Conservation (phyloP, 2,113 vertebrate species). For the Calcarius ornatus region DNA sequence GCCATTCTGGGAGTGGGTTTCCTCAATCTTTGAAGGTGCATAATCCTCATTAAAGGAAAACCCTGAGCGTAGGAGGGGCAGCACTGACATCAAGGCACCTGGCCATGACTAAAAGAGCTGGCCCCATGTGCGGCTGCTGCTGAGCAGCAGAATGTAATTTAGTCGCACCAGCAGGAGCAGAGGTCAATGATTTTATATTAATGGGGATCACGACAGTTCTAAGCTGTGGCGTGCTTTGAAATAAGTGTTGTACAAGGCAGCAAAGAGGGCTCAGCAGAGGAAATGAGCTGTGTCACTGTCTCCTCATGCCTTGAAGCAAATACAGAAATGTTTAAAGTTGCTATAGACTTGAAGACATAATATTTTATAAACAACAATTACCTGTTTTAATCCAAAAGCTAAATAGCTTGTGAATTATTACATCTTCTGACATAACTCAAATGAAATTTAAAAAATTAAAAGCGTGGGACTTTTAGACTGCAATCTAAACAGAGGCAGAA, state of each 20-base stretch:
- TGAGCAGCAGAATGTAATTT: slow-evolving; percentile 85
- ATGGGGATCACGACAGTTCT: slow-evolving; percentile 84
- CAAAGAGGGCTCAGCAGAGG: slow-evolving; percentile 74
- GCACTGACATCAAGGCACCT: slow-evolving; percentile 78
- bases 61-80: slow-evolving; percentile 70
- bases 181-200: slow-evolving; percentile 88
- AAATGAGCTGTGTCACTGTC: slow-evolving; percentile 79
- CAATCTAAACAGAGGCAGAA: neutral
- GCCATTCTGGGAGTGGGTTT: slow-evolving; percentile 66
- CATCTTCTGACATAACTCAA: neutral
- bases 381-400: slow-evolving; percentile 52
- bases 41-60: slow-evolving; percentile 81
- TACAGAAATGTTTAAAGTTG: slow-evolving; percentile 57
- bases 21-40: slow-evolving; percentile 75
- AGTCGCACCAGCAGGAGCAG: slow-evolving; percentile 79
- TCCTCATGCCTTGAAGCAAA: slow-evolving; percentile 76
- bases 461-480: neutral
- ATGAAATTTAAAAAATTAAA: neutral
- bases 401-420: slow-evolving; percentile 4
- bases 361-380: slow-evolving; percentile 73
- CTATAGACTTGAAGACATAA: slow-evolving; percentile 36
- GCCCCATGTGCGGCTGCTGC: slow-evolving; percentile 77
- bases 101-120: slow-evolving; percentile 74
- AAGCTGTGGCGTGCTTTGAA: slow-evolving; percentile 81
- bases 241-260: slow-evolving; percentile 81